These are phyloP conservation scores for Pogonomyrmex californicus DNA, from an alignment of 1,140 invertebrate genomes.

Conservation along the genomic window DNA sequence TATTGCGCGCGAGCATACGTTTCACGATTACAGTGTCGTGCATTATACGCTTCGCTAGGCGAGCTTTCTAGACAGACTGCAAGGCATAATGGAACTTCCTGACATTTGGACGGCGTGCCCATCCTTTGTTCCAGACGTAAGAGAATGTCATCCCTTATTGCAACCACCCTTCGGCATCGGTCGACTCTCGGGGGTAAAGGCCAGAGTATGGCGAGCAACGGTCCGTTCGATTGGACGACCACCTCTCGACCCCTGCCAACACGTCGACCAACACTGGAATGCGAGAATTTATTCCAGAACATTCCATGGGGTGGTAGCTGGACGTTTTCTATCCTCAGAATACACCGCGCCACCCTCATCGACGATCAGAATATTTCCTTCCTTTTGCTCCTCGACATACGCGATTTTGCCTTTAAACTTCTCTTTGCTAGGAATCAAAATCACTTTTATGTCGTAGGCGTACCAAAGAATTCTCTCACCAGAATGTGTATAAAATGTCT, in stretches of 20 bases:
- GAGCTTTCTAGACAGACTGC: conserved; percentile 44
- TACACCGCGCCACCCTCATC: conserved; percentile 7
- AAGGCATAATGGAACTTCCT: conserved; percentile 73
- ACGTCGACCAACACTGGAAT: conserved; percentile 62
- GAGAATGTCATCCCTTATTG: conserved; percentile 78
- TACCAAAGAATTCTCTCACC: conserved; percentile 2
- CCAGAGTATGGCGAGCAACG: conserved; percentile 49
- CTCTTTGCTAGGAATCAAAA: conserved; percentile 37
- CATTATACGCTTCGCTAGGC: not conserved
- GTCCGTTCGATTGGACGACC: conserved; percentile 70
- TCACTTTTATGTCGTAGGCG: conserved; percentile 53
- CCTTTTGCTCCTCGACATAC: conserved; percentile 14
- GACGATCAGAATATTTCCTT: conserved; percentile 61
- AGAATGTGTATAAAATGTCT: not conserved
- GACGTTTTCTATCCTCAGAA: conserved; percentile 57
- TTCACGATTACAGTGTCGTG: not conserved
- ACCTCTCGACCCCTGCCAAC: conserved; percentile 32
- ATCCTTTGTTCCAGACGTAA: conserved; percentile 74
- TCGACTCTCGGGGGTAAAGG: conserved; percentile 36
- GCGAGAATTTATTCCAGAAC: conserved; percentile 76
- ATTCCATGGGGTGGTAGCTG: conserved; percentile 64
- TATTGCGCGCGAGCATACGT: not conserved
- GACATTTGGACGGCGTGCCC: conserved; percentile 58
- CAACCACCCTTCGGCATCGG: conserved; percentile 51
- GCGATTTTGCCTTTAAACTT: conserved; percentile 50